Base-by-base conservation (phyloP, 2,888 invertebrate species). In the Pherbina coryleti region DNA sequence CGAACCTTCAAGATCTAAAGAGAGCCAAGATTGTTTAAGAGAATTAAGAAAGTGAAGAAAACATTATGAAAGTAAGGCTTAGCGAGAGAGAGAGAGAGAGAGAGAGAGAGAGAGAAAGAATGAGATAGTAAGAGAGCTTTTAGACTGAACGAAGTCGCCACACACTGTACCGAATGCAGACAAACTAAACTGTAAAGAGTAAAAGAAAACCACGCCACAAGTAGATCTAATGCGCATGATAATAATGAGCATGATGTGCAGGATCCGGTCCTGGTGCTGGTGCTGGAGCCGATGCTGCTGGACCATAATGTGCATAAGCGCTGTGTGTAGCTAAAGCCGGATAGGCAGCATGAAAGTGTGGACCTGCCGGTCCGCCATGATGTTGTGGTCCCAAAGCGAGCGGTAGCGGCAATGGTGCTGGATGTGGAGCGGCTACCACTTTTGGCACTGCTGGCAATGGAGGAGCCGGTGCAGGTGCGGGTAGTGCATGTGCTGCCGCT, bases 331-430 rank as follows among this genome's bases (percentile, higher is more conserved):
- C 81, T n/a, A 86, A 81, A 4, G 88, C 88, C 2, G 86, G 87
- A 78, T 88, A 87, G 62, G 88, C 87, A 19, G 87, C 84, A 79
- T 85, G 85, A 78, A 85, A 87, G 73, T 85, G 85, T 7, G 85
- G 82, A 25, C 82, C 82, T 0, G 83, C 80, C 11, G 25, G 37
- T 11, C 34, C 86, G 25, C 86, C 85, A 79, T 85, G 85, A 79
- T 84, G 86, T 71, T 85, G 85, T 7, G 84, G 83, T 22, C 82
- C 82, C 1, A 83, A 80, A 3, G 75, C 25, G 22, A 66, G 66
- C 8, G 75, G 75, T 9, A 79, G 60, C 0, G 79, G 80, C 77
- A 72, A 75, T 75, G 44, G 22, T 19, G 75, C 75, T n/a, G 74
- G 64, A 22, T 22, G 7, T n/a, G 71, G 66, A 51, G 44, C 78